Base-by-base conservation (phyloP, 2,113 vertebrate genomes). In the Rattus rattus region DNA sequence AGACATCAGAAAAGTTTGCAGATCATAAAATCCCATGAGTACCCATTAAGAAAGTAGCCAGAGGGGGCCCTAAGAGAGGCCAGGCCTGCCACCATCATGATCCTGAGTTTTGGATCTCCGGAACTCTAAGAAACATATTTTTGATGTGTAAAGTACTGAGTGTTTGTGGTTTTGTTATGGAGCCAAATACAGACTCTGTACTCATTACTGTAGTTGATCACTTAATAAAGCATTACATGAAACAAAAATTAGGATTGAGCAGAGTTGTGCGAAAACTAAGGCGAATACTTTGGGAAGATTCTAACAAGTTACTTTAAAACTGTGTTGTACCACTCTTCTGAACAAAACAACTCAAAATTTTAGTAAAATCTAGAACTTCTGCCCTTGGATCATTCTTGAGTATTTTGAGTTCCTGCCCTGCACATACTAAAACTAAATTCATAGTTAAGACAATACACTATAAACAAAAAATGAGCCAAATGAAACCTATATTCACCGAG, bases 331-430 rank as follows among this genome's bases (percentile, higher is more conserved):
- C 39, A 84, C 63, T 95, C 8, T 75, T 94, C 33, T 85, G 56
- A 33, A 28, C 33, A 89, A 84, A 54, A 90, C 28, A 90, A 33
- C 65, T 72, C 36, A 75, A 92, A 94, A 92, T 72, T 67, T 59
- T 81, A 4, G 72, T 87, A 94, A 92, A 73, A 59, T 69, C 63
- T 72, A 92, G 36, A 85, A 93, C 30, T 19, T 86, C n/a, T 92
- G 17, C 13, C 49, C 59, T 75, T 33, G 59, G 26, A 54, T 47
- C 26, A 91, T 69, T 79, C 96, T 72, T 65, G 91, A 92, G 28
- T 69, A 61, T 84, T 28, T 88, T 77, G 77, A 65, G 16, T 59
- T 81, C 47, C 75, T 67, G 87, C 17, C 43, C 7, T 47, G 36
- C 73, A 89, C n/a, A 81, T 81, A 81, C 4, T 88, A 92, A 83